These are phyloP conservation scores for Liparis tanakae DNA, from an alignment of 2,797 vertebrate genomes.

Conservation along the genomic window DNA sequence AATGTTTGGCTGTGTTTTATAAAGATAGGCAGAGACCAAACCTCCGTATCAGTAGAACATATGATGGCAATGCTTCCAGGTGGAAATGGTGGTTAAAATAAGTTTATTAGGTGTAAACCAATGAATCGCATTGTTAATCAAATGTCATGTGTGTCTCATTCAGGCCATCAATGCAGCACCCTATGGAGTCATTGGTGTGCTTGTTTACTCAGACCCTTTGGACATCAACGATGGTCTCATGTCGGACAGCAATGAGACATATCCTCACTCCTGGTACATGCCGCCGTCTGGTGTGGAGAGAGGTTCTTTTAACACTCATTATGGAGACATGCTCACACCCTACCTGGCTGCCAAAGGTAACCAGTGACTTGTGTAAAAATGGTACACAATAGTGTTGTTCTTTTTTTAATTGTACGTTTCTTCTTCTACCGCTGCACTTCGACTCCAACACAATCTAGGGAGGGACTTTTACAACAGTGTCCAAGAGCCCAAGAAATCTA, in stretches of 20 bases:
- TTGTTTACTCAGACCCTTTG: slow-evolving; percentile 90
- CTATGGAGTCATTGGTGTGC: slow-evolving; percentile 84
- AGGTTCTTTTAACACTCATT: slow-evolving; percentile 80
- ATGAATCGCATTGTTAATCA: not conserved
- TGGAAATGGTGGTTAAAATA: not conserved
- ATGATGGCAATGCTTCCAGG: not conserved
- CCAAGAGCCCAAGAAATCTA: not conserved
- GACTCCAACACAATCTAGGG: not conserved
- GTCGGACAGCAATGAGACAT: slow-evolving; percentile 83
- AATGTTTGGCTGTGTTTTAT: not conserved
- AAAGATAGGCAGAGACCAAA: not conserved
- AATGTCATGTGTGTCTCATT: not conserved
- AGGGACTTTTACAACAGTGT: not conserved
- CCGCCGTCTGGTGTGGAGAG: slow-evolving; percentile 90
- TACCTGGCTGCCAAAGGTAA: slow-evolving; percentile 90
- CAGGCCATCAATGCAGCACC: slow-evolving; percentile 89
- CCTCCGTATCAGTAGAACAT: not conserved
- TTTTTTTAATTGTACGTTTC: slow-evolving; percentile 10
- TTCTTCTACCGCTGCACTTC: slow-evolving; percentile 16
- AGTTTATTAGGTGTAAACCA: not conserved
- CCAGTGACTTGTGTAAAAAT: not conserved
- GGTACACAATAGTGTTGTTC: not conserved
- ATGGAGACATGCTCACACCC: slow-evolving; percentile 88
- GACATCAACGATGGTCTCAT: slow-evolving; percentile 88
- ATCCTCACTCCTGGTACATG: slow-evolving; percentile 91